A percentile compares a stretch with the other conserved stretches of the same genome.
Evolutionary conservation across 2,113 vertebrate genomes (phyloP).

Genomic region (Pelecanus crispus): DNA sequence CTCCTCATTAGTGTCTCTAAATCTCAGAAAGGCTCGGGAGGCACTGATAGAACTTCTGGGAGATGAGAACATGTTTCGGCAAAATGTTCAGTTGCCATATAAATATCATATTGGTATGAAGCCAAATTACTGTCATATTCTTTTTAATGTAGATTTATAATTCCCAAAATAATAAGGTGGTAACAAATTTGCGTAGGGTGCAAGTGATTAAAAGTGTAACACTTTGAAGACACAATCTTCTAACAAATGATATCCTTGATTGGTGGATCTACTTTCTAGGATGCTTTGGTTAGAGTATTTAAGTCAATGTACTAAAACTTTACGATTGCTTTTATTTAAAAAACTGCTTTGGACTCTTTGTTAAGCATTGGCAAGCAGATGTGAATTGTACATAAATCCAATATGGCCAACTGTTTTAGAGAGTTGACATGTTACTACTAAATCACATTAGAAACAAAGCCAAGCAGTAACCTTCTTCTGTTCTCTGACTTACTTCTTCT

Average conservation of each 20-base stretch:
- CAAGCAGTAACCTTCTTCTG: background rate
- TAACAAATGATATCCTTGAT: background rate
- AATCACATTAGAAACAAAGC: background rate
- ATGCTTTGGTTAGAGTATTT: background rate
- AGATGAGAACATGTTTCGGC: conserved; percentile 63
- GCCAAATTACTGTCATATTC: background rate
- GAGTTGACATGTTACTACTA: background rate
- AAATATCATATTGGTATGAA: conserved; percentile 75
- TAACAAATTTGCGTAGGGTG: background rate
- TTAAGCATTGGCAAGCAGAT: background rate
- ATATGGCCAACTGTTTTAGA: background rate
- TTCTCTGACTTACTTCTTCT: background rate
- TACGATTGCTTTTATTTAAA: background rate
- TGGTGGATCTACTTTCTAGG: background rate
- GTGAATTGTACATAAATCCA: background rate
- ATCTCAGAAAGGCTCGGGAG: conserved; percentile 36
- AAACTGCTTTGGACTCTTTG: background rate
- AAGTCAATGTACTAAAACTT: background rate
- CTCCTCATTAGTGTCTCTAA: background rate
- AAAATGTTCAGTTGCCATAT: conserved; percentile 72
- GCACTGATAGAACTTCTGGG: conserved; percentile 67
- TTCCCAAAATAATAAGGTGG: background rate
- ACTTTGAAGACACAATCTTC: background rate
- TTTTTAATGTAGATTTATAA: background rate
- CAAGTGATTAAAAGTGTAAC: background rate